Conservation (phyloP, 1,140 invertebrate genomes). For the Cecropterus lyciades region DNA sequence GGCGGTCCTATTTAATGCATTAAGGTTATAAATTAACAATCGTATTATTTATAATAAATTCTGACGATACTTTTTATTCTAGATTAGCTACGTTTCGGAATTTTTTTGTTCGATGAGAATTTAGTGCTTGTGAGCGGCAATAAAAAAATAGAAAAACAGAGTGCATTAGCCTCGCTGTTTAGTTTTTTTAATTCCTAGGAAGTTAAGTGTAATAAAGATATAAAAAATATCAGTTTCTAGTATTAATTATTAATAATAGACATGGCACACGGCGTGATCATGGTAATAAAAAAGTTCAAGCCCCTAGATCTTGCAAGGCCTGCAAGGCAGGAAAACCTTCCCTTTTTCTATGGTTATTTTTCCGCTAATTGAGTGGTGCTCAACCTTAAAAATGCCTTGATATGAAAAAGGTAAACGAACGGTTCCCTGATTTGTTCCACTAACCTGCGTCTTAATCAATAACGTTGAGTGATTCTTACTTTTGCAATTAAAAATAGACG, state of each 20-base stretch:
- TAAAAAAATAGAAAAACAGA: neutral
- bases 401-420: neutral
- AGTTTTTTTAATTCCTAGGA: neutral
- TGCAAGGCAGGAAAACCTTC: too few relatives aligned
- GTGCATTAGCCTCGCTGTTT: neutral
- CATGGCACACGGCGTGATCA: too few relatives aligned
- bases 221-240: too few relatives aligned
- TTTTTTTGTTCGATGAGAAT: neutral
- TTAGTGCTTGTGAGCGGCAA: neutral
- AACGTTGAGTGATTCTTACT: neutral
- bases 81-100: neutral
- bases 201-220: neutral
- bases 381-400: neutral
- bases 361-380: neutral
- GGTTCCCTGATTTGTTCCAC: neutral
- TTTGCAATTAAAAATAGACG: slow-evolving; percentile 21
- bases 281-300: too few relatives aligned
- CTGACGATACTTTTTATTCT: slow-evolving; percentile 11
- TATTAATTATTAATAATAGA: too few relatives aligned
- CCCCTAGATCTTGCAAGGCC: too few relatives aligned
- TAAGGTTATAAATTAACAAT: slow-evolving; percentile 22
- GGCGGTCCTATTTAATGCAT: slow-evolving; percentile 17
- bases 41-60: slow-evolving; percentile 6
- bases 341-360: neutral
- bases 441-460: neutral